A percentile compares a stretch with the other conserved stretches of the same genome.
Evolutionary conservation across 2,888 invertebrate genomes (phyloP).

Genomic region (Venusia cambrica): DNA sequence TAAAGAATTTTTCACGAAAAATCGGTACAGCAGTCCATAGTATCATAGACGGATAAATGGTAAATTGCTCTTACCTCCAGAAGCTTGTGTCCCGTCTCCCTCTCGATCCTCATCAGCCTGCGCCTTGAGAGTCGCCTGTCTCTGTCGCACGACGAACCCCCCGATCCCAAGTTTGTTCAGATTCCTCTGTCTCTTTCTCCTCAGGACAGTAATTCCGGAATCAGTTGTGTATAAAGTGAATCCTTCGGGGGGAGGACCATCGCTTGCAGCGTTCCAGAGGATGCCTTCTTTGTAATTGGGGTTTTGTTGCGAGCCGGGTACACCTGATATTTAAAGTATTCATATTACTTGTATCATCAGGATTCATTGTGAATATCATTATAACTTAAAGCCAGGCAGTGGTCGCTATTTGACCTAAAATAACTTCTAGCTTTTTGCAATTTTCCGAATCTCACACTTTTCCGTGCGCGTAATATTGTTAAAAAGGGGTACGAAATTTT

Average conservation of each 20-base stretch:
- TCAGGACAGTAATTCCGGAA: slow-evolving; percentile 88
- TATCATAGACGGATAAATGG: no score
- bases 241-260: slow-evolving; percentile 91
- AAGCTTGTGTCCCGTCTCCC: slow-evolving; percentile 54
- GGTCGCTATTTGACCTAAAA: no score
- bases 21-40: no score
- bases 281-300: slow-evolving; percentile 89
- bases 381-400: no score
- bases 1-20: no score
- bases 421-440: no score
- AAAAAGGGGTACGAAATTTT: no score
- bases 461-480: no score
- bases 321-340: slow-evolving; percentile 10
- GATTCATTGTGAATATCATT: no score
- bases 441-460: no score
- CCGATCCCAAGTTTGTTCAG: slow-evolving; percentile 94
- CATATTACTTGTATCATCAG: no score
- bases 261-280: slow-evolving; percentile 87
- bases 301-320: slow-evolving; percentile 16
- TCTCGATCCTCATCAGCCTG: slow-evolving; percentile 63
- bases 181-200: slow-evolving; percentile 92
- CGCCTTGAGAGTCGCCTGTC: slow-evolving; percentile 68
- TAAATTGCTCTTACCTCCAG: slow-evolving; percentile 62
- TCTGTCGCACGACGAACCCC: slow-evolving; percentile 91
- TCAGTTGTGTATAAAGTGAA: slow-evolving; percentile 90